A percentile compares a stretch with the other conserved stretches of the same genome.
Conservation (phyloP, 2,113 vertebrate species). For the Leptobrachium leishanense region DNA sequence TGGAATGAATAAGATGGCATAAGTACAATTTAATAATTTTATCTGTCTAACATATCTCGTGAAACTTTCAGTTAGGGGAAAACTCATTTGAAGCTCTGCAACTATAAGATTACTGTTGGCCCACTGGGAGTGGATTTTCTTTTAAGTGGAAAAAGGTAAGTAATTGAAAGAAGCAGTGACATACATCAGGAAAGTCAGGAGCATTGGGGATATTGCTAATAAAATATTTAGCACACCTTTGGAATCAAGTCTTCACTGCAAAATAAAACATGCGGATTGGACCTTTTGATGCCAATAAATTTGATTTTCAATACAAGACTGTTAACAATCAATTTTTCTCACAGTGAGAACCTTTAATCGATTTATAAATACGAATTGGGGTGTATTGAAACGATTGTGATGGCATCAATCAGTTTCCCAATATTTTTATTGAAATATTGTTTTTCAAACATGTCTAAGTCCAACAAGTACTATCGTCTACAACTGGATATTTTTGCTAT, state of each 20-base stretch:
- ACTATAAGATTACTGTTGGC: conserved; percentile 25
- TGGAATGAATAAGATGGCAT: neutral
- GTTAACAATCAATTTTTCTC: neutral
- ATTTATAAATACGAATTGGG: no score
- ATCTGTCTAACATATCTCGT: conserved; percentile 17
- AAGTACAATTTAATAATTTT: conserved; percentile 17
- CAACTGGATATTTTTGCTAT: no score
- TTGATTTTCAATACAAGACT: neutral
- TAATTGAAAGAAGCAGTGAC: conserved; percentile 41
- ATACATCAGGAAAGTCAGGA: conserved; percentile 24
- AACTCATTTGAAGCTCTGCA: conserved; percentile 35
- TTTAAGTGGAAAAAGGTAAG: conserved; percentile 33
- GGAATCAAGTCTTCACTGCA: conserved; percentile 13
- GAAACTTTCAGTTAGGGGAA: conserved; percentile 36
- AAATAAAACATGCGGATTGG: neutral
- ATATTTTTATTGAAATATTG: no score
- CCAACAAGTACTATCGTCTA: no score
- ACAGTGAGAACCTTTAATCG: no score
- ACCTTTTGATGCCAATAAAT: neutral
- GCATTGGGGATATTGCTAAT: conserved; percentile 37
- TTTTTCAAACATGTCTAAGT: no score
- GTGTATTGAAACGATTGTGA: no score
- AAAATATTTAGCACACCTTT: conserved; percentile 32
- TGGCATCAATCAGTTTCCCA: no score
- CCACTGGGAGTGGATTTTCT: conserved; percentile 25